Evolutionary conservation across 2,888 invertebrate genomes (phyloP).

Genomic region (Lamproptera curius): DNA sequence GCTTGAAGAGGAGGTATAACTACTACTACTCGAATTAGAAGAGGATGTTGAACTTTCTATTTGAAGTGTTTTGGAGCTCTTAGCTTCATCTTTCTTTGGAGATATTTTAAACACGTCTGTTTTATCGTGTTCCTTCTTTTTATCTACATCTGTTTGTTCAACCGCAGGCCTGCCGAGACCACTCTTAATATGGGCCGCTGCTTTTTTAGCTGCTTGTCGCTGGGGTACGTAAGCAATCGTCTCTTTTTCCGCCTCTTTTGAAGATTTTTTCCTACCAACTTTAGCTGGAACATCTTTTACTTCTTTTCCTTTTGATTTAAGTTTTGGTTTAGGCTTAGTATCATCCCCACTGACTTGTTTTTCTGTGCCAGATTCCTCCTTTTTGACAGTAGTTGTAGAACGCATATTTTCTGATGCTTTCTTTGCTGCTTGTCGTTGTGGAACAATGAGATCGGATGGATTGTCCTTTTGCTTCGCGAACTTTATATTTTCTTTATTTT

Average conservation of each 20-base stretch:
- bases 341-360: constrained; percentile 56
- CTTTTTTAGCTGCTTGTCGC: constrained; percentile 93
- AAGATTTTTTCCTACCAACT: constrained; percentile 63
- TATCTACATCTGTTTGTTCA: constrained; percentile 54
- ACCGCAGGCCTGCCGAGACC: constrained; percentile 79
- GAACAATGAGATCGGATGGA: constrained; percentile 91
- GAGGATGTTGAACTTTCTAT: constrained; percentile 74
- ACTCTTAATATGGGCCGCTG: constrained; percentile 93
- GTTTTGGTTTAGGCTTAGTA: constrained; percentile 54
- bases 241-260: constrained; percentile 81
- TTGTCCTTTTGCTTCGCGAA: constrained; percentile 72
- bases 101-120: constrained; percentile 47
- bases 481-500: constrained; percentile 71
- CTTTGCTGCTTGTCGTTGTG: constrained; percentile 93
- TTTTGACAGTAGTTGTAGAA: constrained; percentile 76
- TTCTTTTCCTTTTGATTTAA: constrained; percentile 69
- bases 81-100: constrained; percentile 68
- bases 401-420: constrained; percentile 93
- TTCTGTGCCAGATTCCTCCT: constrained; percentile 54
- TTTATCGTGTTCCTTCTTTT: constrained; percentile 59
- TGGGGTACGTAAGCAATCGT: constrained; percentile 92
- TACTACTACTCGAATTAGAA: constrained; percentile 74
- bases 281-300: constrained; percentile 60
- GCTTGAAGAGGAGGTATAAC: constrained; percentile 78
- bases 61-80: constrained; percentile 44